Evolutionary conservation across 1,140 invertebrate species (phyloP), one percentile per base, ranked within the genome.

Genomic region (Drosophila obscura): DNA sequence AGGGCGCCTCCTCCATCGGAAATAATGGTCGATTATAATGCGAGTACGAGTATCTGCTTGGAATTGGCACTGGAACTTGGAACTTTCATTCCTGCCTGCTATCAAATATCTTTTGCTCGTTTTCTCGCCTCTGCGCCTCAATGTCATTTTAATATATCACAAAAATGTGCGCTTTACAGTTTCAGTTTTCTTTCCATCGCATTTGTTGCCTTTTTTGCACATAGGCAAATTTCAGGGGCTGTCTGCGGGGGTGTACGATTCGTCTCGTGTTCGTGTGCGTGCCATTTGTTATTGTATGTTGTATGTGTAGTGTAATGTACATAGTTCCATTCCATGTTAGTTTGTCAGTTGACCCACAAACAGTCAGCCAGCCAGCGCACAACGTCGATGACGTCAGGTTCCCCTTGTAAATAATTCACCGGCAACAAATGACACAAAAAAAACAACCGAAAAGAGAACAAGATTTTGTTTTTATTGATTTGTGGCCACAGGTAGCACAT

Each of bases 91-190:
- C 48, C 44, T 52, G 61, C 62, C 64, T 55, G 28, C 44, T 61
- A 57, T 43, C 52, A 52, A 61, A 39, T 56, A 61, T 73, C 61
- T 55, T 55, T 65, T 73, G 41, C 67, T 64, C 69, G 57, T 76
- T 49, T 77, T 75, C 53, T 31, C 35, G 24, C 39, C 55, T 52
- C 49, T 49, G 31, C 51, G 65, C 58, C 62, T 44, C 82, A 85
- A 85, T 85, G 82, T 85, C 82, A 85, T 85, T 82, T 85, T 80
- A 85, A 88, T 87, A 83, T 77, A 88, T 76, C 35, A 77, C 71
- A 75, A 69, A 80, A 84, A 48, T 84, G 73, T 80, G 60, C 65
- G 82, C 82, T 67, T 87, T 39, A 5, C 35, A 39, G 35, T 5
- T 11, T 13, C 35, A 39, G 76, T 71, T 82, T 82, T 82, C 80